These are phyloP conservation scores for Drosophila flavopinicola DNA, from an alignment of 2,888 invertebrate species.

Conservation along the genomic window DNA sequence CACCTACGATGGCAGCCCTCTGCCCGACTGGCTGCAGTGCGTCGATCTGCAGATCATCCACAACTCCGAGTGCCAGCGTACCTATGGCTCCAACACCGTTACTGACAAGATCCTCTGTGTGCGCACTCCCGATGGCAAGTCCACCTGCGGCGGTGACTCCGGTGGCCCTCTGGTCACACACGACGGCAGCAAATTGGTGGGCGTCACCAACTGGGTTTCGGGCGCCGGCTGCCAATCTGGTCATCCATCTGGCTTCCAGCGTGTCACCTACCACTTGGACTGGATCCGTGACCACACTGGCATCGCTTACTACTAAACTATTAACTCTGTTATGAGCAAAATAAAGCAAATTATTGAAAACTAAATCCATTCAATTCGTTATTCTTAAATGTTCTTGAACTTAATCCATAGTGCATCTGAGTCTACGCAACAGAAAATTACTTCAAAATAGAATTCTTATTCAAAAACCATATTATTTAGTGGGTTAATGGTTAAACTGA, in stretches of 20 bases:
- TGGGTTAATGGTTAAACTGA: no score
- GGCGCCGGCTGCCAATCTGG: slow-evolving; percentile 51
- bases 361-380: no score
- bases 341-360: no score
- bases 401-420: no score
- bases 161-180: slow-evolving; percentile 76
- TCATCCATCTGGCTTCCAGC: slow-evolving; percentile 63
- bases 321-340: no score
- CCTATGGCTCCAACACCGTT: no score
- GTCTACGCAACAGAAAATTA: no score
- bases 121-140: slow-evolving; percentile 52
- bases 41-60: slow-evolving; percentile 79
- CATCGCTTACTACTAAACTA: slow-evolving; percentile 49
- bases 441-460: no score
- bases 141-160: slow-evolving; percentile 78
- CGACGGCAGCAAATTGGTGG: slow-evolving; percentile 55
- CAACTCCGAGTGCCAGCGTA: slow-evolving; percentile 70
- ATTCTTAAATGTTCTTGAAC: no score
- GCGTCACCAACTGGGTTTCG: slow-evolving; percentile 58
- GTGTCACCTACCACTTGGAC: slow-evolving; percentile 60
- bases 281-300: slow-evolving; percentile 69
- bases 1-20: slow-evolving; percentile 54
- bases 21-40: slow-evolving; percentile 78
- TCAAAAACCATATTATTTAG: no score
- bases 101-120: slow-evolving; percentile 66